Evolutionary conservation across 2,797 vertebrate genomes (phyloP).

Genomic region (Eutrigla gurnardus): DNA sequence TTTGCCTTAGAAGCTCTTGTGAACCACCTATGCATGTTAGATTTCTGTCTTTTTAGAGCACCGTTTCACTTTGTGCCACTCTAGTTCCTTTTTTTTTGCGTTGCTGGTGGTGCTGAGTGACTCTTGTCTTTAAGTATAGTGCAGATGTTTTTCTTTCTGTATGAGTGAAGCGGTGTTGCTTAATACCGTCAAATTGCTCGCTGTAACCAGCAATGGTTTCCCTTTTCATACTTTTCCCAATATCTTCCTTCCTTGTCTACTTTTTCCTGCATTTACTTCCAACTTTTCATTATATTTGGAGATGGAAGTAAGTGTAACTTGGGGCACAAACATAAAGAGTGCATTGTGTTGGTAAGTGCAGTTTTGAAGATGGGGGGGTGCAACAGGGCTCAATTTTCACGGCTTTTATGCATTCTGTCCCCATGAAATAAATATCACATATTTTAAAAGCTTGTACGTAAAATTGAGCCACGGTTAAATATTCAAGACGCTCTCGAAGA

Average conservation of each 20-base stretch:
- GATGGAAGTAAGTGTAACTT: slow-evolving; percentile 46
- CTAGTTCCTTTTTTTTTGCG: slow-evolving; percentile 7
- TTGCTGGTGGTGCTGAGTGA: slow-evolving; percentile 30
- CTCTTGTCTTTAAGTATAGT: slow-evolving; percentile 25
- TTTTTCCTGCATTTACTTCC: slow-evolving; percentile 23
- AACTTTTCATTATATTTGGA: slow-evolving; percentile 20
- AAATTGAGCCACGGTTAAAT: slow-evolving; percentile 81
- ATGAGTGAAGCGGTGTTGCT: slow-evolving; percentile 13
- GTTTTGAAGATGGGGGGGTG: slow-evolving; percentile 58
- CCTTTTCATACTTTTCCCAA: slow-evolving; percentile 23
- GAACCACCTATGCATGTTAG: slow-evolving; percentile 49
- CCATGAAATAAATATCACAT: slow-evolving; percentile 86
- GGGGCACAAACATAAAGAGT: slow-evolving; percentile 57
- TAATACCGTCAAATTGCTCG: slow-evolving; percentile 27
- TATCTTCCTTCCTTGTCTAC: slow-evolving; percentile 31
- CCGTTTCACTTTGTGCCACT: slow-evolving; percentile 25
- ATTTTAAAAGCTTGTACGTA: slow-evolving; percentile 82
- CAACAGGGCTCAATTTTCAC: slow-evolving; percentile 71
- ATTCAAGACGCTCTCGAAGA: slow-evolving; percentile 77
- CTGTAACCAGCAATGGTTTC: slow-evolving; percentile 30
- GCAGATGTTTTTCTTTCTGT: slow-evolving; percentile 31
- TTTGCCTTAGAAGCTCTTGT: slow-evolving; percentile 56
- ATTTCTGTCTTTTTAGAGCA: slow-evolving; percentile 42
- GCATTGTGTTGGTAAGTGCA: slow-evolving; percentile 70
- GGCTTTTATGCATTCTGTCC: slow-evolving; percentile 82